A percentile compares a stretch with the other conserved stretches of the same genome.
phyloP scores from a whole-genome alignment of 92 coral and sea anemone species.

The Actinostola sp. region DNA sequence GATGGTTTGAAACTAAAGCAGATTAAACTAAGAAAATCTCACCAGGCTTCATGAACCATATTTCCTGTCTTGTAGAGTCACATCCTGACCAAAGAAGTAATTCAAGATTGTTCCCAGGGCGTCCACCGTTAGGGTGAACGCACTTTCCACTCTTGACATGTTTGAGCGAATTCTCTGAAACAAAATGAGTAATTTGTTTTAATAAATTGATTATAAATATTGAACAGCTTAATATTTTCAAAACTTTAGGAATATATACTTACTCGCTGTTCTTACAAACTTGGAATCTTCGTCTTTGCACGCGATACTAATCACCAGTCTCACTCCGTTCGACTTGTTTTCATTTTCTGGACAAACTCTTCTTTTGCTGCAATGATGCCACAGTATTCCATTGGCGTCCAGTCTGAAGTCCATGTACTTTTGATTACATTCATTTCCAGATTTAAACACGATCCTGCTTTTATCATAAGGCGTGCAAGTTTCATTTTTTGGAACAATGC shows the following conservation, averaged over 20 bases:
- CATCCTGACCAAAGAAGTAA: slow-evolving; percentile 55
- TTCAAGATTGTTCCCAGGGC: slow-evolving; percentile 55
- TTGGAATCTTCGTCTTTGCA: slow-evolving; percentile 40
- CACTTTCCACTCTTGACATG: slow-evolving; percentile 63
- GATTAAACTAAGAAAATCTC: background rate
- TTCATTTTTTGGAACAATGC: slow-evolving; percentile 34
- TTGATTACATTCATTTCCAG: slow-evolving; percentile 34
- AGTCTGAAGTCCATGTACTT: slow-evolving; percentile 50
- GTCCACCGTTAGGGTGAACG: slow-evolving; percentile 55
- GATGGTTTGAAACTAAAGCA: background rate
- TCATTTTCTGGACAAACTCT: slow-evolving; percentile 57
- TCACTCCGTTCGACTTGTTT: slow-evolving; percentile 8
- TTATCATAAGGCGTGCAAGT: slow-evolving; percentile 25
- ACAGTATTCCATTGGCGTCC: slow-evolving; percentile 29
- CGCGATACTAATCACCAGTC: slow-evolving; percentile 31
- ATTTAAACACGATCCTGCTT: slow-evolving; percentile 33
- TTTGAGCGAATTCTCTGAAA: slow-evolving; percentile 58
- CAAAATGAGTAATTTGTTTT: background rate
- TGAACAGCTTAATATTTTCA: background rate
- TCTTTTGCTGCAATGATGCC: slow-evolving; percentile 61
- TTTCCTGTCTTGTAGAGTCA: slow-evolving; percentile 38
- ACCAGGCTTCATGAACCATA: slow-evolving; percentile 70
- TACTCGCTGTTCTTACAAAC: slow-evolving; percentile 34
- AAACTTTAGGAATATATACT: background rate
- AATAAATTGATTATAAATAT: background rate